Conservation (phyloP, 1,140 invertebrate genomes). For the Solen grandis region DNA sequence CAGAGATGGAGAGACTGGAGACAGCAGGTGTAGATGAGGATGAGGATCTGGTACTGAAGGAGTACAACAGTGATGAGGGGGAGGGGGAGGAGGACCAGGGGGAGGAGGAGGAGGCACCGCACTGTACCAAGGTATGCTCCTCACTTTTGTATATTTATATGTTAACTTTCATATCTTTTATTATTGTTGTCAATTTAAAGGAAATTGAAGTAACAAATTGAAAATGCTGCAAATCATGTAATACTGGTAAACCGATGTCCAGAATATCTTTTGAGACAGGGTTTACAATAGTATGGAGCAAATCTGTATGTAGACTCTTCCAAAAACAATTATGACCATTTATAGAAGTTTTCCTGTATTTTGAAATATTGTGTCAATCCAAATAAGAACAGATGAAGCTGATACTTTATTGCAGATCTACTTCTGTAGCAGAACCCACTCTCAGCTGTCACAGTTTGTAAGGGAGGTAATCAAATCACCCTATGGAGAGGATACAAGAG, state of each 20-base stretch:
- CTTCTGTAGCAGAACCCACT: constrained; percentile 98
- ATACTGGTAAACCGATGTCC: too few species aligned
- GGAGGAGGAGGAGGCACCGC: constrained; percentile 81
- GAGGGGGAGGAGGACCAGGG: constrained; percentile 54
- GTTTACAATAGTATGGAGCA: too few species aligned
- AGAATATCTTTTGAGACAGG: too few species aligned
- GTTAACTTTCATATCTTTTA: too few species aligned
- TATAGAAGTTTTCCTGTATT: too few species aligned
- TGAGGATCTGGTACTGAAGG: constrained; percentile 80
- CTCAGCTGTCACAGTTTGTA: constrained; percentile 96
- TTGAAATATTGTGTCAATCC: too few species aligned
- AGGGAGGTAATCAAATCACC: constrained; percentile 93
- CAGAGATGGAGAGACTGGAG: constrained; percentile 67
- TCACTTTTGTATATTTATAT: neutral
- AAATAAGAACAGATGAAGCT: too few species aligned
- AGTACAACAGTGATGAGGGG: constrained; percentile 83
- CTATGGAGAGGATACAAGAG: constrained; percentile 87
- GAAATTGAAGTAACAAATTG: too few species aligned
- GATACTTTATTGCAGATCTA: constrained; percentile 91
- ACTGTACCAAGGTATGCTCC: constrained; percentile 74
- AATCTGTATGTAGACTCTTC: too few species aligned
- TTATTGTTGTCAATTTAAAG: too few species aligned
- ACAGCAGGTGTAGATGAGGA: constrained; percentile 75
- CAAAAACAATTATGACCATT: too few species aligned
- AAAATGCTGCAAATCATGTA: too few species aligned